phyloP scores from a whole-genome alignment of 2,113 vertebrate genomes.

The Mixornis gularis region DNA sequence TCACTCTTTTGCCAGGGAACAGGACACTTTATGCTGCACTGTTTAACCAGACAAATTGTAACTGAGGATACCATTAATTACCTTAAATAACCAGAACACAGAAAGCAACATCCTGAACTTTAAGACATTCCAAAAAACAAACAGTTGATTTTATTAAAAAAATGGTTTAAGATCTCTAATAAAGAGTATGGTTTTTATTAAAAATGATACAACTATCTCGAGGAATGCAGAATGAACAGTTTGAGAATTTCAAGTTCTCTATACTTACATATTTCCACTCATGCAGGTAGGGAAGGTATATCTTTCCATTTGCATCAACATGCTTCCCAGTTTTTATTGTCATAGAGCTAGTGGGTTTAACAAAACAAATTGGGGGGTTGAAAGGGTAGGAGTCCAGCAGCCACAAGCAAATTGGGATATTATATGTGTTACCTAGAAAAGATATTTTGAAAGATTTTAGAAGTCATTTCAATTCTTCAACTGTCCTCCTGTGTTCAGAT shows the following conservation, averaged over 20 bases:
- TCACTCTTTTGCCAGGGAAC: background rate
- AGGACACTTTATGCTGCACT: background rate
- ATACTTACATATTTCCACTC: constrained; percentile 96
- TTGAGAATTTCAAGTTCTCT: background rate
- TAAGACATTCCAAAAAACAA: background rate
- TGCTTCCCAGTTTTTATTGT: constrained; percentile 98
- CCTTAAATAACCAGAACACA: background rate
- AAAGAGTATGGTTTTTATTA: background rate
- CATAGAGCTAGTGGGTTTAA: constrained; percentile 97
- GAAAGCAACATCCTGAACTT: background rate
- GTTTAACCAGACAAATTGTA: background rate
- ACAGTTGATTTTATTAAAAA: background rate
- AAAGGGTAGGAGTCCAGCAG: constrained; percentile 95
- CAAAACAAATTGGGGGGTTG: constrained; percentile 98
- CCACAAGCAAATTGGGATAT: constrained; percentile 97
- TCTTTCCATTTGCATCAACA: constrained; percentile 97
- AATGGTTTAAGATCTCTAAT: background rate
- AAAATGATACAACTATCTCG: background rate
- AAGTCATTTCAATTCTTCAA: background rate
- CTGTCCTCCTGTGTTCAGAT: background rate
- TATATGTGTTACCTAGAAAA: constrained; percentile 88
- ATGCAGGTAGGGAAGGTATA: constrained; percentile 95
- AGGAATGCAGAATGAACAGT: background rate
- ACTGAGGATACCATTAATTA: background rate
- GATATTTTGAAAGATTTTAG: constrained; percentile 22